Base-by-base conservation (phyloP, 2,113 vertebrate species). In the Chloropsis hardwickii region DNA sequence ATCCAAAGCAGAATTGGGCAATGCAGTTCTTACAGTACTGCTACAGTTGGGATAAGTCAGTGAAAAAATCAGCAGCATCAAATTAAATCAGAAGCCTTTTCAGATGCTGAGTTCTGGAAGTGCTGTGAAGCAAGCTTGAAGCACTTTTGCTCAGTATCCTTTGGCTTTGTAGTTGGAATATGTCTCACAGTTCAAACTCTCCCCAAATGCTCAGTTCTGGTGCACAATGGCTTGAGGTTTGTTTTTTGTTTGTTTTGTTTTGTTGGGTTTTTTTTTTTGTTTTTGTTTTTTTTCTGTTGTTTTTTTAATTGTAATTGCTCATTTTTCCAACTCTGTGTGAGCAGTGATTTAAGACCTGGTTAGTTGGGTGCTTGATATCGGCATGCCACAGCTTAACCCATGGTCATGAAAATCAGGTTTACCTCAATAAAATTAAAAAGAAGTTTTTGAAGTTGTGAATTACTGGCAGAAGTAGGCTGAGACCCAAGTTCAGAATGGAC, bases 371-470 rank as follows among this genome's bases (percentile, higher is more conserved):
- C 37, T 72, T 44, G 21, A 27, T 19, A 15, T 3, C 8, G 12
- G 23, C 4, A 1, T 60, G 14, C 39, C 27, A 11, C 8, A 12
- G 0, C 18, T 29, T 27, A 22, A 22, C 25, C 19, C 0, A 0
- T 6, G 9, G 39, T 31, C 16, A 7, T 23, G 23, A 69, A 40
- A 78, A 60, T 2, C 18, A 31, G 18, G 10, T 42, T 24, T 11
- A 2, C 6, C 7, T 69, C 14, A 12, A 11, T 31, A 15, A 69
- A 54, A 27, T 3, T 5, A 21, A 28, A 24, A 42, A 67, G 3
- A 14, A 42, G 9, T 16, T 35, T 35, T 10, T 54, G 29, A 62
- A 53, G 39, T 2, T 28, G 29, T 27, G 60, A 54, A 50, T 6
- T 62, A 28, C 17, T 69, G 53, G 14, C 25, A 73, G 58, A 20